Evolutionary conservation across 2,797 vertebrate species (phyloP).

Genomic region (Petrocephalus sullivani): DNA sequence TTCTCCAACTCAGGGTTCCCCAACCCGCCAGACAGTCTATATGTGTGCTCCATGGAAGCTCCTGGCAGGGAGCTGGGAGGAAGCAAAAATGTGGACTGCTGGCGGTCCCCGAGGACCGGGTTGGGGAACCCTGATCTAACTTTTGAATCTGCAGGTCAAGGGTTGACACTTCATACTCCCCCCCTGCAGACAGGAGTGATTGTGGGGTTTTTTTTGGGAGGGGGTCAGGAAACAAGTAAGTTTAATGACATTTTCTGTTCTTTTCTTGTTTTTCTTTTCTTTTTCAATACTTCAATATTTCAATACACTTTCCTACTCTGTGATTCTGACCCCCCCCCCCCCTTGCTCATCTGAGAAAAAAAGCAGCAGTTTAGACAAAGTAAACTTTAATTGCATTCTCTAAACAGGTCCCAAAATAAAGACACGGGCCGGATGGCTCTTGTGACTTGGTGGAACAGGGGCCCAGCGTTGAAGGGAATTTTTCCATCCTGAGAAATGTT

Average conservation of each 20-base stretch:
- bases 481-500: conserved; percentile 64
- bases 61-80: too few relatives aligned
- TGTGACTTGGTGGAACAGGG: conserved; percentile 56
- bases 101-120: too few relatives aligned
- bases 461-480: conserved; percentile 49
- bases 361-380: conserved; percentile 43
- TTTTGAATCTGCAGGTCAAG: background rate
- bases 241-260: background rate
- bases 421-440: conserved; percentile 50
- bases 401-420: conserved; percentile 63
- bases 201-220: background rate
- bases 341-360: conserved; percentile 35
- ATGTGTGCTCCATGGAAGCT: too few relatives aligned
- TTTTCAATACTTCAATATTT: background rate
- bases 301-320: background rate
- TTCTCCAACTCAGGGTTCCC: background rate
- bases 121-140: background rate
- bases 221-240: background rate
- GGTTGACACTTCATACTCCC: background rate
- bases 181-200: background rate
- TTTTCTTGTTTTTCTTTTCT: background rate
- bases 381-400: conserved; percentile 56
- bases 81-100: too few relatives aligned
- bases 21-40: too few relatives aligned
- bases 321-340: background rate